These are phyloP conservation scores for Cartodere bifasciata DNA, from an alignment of 2,888 invertebrate species.

Conservation along the genomic window DNA sequence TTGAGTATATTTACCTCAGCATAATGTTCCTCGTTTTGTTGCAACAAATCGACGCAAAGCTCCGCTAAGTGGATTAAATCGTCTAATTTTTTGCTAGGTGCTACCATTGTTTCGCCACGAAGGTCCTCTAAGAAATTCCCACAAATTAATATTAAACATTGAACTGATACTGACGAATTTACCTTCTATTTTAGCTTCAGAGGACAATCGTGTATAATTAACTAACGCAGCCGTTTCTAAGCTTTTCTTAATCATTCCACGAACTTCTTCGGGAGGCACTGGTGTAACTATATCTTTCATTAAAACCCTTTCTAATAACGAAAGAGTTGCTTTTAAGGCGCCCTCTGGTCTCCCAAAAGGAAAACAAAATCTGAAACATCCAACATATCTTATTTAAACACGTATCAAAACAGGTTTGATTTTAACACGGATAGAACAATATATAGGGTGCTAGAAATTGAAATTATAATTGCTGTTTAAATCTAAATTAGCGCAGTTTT, in stretches of 20 bases:
- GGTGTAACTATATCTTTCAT: constrained; percentile 99
- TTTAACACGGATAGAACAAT: not conserved
- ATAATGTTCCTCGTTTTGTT: constrained; percentile 99
- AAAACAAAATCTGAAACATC: constrained; percentile 70
- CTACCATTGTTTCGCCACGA: constrained; percentile 69
- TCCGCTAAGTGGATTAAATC: constrained; percentile 95
- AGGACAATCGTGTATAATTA: constrained; percentile 91
- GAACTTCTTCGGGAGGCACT: constrained; percentile 90
- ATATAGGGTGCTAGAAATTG: too few relatives aligned
- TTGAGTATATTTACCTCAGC: constrained; percentile 75
- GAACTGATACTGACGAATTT: constrained; percentile 19
- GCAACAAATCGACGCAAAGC: constrained; percentile 93
- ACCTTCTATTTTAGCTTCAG: constrained; percentile 98
- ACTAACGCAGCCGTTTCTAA: constrained; percentile 95
- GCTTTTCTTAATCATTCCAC: constrained; percentile 91
- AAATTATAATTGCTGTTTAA: too few relatives aligned
- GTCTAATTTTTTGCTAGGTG: constrained; percentile 83
- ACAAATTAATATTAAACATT: not conserved
- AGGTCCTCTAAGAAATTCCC: constrained; percentile 49
- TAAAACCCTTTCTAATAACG: constrained; percentile 87
- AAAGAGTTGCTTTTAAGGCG: constrained; percentile 90
- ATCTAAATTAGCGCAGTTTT: too few relatives aligned
- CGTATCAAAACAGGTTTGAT: not conserved
- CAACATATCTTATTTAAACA: not conserved
- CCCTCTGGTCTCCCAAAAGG: constrained; percentile 99